Evolutionary conservation across 2,888 invertebrate genomes (phyloP).

Genomic region (Troilus luridus): DNA sequence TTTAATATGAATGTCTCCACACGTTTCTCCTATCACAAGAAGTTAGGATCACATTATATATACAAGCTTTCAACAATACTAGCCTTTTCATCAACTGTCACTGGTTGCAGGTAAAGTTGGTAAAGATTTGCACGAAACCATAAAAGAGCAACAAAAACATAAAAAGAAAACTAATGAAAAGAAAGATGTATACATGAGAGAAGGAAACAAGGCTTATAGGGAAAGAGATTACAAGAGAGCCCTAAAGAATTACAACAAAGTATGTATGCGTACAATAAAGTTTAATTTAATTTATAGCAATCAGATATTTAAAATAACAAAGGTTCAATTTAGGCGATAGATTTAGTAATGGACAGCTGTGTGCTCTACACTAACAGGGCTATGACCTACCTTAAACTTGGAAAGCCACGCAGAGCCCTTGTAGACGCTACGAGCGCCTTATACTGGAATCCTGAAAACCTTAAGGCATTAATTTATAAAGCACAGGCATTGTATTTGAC

Average conservation of each 20-base stretch:
- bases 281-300: not conserved
- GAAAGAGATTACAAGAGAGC: constrained; percentile 81
- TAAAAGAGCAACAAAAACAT: not conserved
- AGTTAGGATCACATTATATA: not conserved
- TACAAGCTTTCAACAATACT: not conserved
- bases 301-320: not conserved
- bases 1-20: too few relatives aligned
- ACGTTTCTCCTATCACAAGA: too few relatives aligned
- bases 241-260: constrained; percentile 80
- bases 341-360: constrained; percentile 81
- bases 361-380: constrained; percentile 85
- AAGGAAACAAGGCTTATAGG: constrained; percentile 79
- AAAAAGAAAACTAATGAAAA: constrained; percentile 70
- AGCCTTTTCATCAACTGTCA: not conserved
- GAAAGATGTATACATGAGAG: constrained; percentile 70
- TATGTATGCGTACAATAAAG: constrained; percentile 62
- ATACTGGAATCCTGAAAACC: constrained; percentile 80
- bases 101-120: not conserved
- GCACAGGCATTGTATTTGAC: constrained; percentile 78
- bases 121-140: not conserved
- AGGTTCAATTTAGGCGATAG: constrained; percentile 74
- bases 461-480: constrained; percentile 82
- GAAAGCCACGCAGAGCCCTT: constrained; percentile 76
- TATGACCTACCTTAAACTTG: constrained; percentile 77
- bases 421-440: constrained; percentile 82